Conservation (phyloP, 1,140 invertebrate species). For the Homarus americanus region DNA sequence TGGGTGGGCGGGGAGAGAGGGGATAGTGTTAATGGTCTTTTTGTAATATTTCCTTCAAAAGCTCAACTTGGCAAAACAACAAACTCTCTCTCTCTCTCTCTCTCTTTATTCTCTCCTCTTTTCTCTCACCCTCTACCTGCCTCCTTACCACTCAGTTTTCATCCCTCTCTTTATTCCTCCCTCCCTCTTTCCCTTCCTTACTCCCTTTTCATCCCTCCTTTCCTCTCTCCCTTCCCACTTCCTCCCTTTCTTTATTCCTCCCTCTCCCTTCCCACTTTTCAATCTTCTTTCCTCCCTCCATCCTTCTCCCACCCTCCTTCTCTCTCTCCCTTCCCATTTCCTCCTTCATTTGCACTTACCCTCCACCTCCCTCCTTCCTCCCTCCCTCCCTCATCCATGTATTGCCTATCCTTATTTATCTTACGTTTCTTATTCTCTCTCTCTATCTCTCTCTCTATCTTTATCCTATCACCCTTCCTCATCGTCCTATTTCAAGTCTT, state of each 20-base stretch:
- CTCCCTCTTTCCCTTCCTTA: background rate
- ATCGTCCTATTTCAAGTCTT: no score
- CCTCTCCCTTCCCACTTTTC: background rate
- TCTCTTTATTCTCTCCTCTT: no score
- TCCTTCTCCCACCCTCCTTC: background rate
- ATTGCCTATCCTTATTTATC: background rate
- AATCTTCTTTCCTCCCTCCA: background rate
- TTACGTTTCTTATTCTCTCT: background rate
- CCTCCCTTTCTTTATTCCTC: background rate
- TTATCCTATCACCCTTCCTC: background rate
- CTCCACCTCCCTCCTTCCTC: background rate
- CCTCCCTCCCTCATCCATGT: background rate
- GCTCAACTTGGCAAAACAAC: no score
- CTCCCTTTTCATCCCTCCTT: background rate
- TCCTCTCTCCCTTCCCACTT: background rate
- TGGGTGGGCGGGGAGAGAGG: no score
- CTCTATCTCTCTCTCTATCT: slow-evolving; percentile 2
- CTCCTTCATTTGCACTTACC: background rate
- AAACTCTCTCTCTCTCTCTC: no score
- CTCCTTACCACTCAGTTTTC: no score
- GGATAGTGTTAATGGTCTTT: no score
- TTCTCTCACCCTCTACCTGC: no score
- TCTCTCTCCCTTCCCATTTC: background rate
- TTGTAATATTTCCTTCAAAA: no score
- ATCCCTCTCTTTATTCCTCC: background rate